Conservation (phyloP, 2,797 vertebrate genomes). For the Neosilurus hyrtlii region DNA sequence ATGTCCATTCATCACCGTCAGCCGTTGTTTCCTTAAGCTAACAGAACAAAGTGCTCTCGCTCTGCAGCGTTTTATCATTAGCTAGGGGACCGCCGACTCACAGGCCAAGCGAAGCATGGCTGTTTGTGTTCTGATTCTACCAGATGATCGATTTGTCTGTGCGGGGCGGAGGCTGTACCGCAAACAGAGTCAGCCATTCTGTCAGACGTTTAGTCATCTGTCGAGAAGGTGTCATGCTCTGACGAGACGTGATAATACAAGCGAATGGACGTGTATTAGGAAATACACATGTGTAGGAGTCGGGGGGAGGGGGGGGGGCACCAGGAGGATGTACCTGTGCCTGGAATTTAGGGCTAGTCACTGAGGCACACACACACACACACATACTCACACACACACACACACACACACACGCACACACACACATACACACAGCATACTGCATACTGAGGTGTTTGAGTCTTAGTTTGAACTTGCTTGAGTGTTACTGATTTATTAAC, state of each 20-base stretch:
- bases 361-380: conserved; percentile 34
- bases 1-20: conserved; percentile 66
- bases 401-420: conserved; percentile 23
- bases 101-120: conserved; percentile 30
- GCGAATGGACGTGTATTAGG: background rate
- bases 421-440: conserved; percentile 16
- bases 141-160: background rate
- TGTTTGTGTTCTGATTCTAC: conserved; percentile 18
- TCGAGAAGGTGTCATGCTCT: conserved; percentile 48
- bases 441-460: background rate
- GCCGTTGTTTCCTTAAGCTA: conserved; percentile 56
- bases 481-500: background rate
- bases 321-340: conserved; percentile 16
- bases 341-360: conserved; percentile 47
- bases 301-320: conserved; percentile 34
- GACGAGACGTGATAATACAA: conserved; percentile 61
- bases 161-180: background rate
- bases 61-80: conserved; percentile 42
- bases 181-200: background rate
- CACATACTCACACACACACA: conserved; percentile 11
- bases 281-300: conserved; percentile 51
- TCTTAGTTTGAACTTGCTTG: conserved; percentile 2
- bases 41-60: conserved; percentile 52
- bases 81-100: conserved; percentile 14
- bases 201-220: background rate